Conservation (phyloP, 2,888 invertebrate genomes). For the Maniola hyperantus region DNA sequence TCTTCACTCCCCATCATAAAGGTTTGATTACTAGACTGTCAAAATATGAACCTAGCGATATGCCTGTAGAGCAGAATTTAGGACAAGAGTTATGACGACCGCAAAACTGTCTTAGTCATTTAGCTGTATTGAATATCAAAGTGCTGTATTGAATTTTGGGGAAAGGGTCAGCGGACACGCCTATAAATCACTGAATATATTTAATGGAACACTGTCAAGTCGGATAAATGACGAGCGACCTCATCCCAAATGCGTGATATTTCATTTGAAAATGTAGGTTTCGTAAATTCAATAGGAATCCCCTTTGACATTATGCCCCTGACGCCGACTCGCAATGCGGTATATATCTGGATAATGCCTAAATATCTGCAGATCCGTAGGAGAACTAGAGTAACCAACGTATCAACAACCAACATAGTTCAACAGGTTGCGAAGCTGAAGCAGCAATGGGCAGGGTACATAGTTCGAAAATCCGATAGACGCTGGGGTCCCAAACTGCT, state of each 20-base stretch:
- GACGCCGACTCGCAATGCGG: background rate
- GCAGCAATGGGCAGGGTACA: too few relatives aligned
- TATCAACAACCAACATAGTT: too few relatives aligned
- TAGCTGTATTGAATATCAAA: conserved; percentile 29
- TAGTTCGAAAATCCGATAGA: too few relatives aligned
- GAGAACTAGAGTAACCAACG: too few relatives aligned
- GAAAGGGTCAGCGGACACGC: conserved; percentile 26
- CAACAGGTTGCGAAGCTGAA: too few relatives aligned
- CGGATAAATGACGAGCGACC: conserved; percentile 43
- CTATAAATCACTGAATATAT: conserved; percentile 45
- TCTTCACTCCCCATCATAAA: too few relatives aligned
- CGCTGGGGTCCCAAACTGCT: too few relatives aligned
- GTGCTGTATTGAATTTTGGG: conserved; percentile 22
- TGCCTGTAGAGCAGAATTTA: background rate
- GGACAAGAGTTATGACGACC: conserved; percentile 6
- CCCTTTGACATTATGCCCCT: background rate
- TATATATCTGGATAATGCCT: background rate
- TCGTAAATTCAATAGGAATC: conserved; percentile 1
- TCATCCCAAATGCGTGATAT: conserved; percentile 25
- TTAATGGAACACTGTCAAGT: conserved; percentile 46
- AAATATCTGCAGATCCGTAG: too few relatives aligned
- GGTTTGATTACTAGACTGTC: background rate
- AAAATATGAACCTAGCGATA: background rate
- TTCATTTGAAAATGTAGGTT: conserved; percentile 16
- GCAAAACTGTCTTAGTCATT: conserved; percentile 25